Percentiles rank a stretch among this genome's conserved stretches.
phyloP scores from a whole-genome alignment of 2,797 vertebrate genomes.

The Periparus ater region DNA sequence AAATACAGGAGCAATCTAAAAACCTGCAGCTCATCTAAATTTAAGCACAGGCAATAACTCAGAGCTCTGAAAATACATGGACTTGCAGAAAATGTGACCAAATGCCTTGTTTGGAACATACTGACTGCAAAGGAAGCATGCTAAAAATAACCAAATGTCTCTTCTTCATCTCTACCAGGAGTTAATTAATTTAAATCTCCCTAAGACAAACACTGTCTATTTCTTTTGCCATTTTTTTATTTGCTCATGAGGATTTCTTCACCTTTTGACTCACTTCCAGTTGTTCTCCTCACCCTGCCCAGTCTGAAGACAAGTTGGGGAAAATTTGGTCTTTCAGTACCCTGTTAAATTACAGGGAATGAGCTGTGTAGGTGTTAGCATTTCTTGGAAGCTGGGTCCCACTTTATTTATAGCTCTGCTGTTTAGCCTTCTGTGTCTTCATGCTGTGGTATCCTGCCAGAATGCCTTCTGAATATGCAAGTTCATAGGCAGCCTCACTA shows the following conservation, averaged over 20 bases:
- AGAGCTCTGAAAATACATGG: not conserved
- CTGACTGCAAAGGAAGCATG: not conserved
- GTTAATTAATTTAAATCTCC: not conserved
- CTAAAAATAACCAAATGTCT: not conserved
- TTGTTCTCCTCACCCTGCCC: not conserved
- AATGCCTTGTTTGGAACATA: not conserved
- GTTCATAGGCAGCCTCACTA: not conserved
- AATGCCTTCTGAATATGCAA: not conserved
- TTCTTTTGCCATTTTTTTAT: not conserved
- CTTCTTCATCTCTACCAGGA: not conserved
- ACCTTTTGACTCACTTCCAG: not conserved
- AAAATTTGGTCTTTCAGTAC: not conserved
- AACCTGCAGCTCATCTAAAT: not conserved
- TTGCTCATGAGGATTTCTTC: not conserved
- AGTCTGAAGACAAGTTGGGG: not conserved
- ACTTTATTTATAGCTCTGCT: slow-evolving; percentile 29
- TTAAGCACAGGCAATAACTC: not conserved
- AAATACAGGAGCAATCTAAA: not conserved
- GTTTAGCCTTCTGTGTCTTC: not conserved
- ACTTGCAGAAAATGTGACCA: not conserved
- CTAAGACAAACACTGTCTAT: not conserved
- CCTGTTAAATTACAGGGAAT: not conserved
- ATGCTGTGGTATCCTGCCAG: not conserved
- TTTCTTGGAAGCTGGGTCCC: not conserved
- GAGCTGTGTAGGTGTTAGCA: not conserved